Base-by-base conservation (phyloP, 1,140 invertebrate genomes). In the Drosophila mojavensis region DNA sequence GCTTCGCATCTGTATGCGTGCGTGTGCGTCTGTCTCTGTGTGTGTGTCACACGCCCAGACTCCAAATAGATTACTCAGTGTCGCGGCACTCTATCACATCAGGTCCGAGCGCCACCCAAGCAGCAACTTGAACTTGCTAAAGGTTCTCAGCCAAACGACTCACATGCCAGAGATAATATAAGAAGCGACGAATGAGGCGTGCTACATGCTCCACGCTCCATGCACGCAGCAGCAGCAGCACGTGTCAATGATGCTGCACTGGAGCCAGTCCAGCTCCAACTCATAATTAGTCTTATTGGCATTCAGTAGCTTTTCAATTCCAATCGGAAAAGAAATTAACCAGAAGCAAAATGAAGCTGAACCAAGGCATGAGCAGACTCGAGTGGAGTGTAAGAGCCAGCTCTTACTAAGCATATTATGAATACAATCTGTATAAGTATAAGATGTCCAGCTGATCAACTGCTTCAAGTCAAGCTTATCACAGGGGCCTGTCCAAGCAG, bases 51-150 rank as follows among this genome's bases (percentile, higher is more conserved):
- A 74, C 81, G 76, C 81, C 54, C 62, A 45, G 63, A 77, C 63
- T 89, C 75, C 78, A 86, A 86, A 86, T 86, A 79, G 83, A 86
- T 86, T 86, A 86, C 83, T 86, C 83, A 88, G 79, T 83, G 83
- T 88, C 83, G 84, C 84, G 79, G 63, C 72, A 88, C 84, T 88
- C 83, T 79, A 86, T 88, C 82, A 85, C 78, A 73, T 59, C 47
- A 65, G 62, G 36, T 41, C 69, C 53, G 33, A 51, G 64, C 26
- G 28, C 24, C 36, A 53, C 56, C 36, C 45, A 53, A 24, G 33
- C 64, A 28, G 45, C 24, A 45, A 54, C 55, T 72, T 60, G 55
- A 71, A 64, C 69, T 73, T 59, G 43, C 43, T 0, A 45, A 45
- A 45, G 43, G 43, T 39, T 39, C 36, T 39, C 36, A 39, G 36